Evolutionary conservation across 2,113 vertebrate genomes (phyloP), one percentile per base, ranked within the genome.

Genomic region (Spermophilus dauricus): DNA sequence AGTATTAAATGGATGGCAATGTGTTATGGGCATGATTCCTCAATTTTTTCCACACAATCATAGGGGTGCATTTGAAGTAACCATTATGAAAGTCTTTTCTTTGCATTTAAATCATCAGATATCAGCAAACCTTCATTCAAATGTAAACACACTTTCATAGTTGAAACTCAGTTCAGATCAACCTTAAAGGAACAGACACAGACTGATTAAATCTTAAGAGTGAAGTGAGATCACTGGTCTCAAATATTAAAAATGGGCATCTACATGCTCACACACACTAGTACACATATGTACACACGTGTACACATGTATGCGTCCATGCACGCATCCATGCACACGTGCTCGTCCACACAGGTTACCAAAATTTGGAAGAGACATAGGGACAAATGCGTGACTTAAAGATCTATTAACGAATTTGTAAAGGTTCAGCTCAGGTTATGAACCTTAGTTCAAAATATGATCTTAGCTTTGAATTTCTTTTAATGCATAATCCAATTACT

Each of bases 401-500:
- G 63, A 37, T 12, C 28, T 86, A 14, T 90, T 90, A 73, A 42
- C 26, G 65, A 65, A 84, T 90, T 90, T 84, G 4, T 51, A 53
- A 95, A 72, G 30, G n/a, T 2, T 5, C 28, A 61, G 63, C 17
- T 94, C 39, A 90, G 42, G 53, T 70, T 84, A 72, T 81, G 37
- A n/a, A 70, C 22, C 6, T 1, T 65, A 69, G 13, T 30, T 45
- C 26, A 39, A 69, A 96, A 6, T 72, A 4, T 48, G 32, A 58
- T 76, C 16, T 92, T 87, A 95, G 32, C 39, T 88, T 76, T 37
- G 53, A 70, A 94, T 95, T 95, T 90, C 24, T 34, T 93, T 90
- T 86, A 90, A 37, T 93, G 28, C 16, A 61, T 67, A 61, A 39
- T 83, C 42, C 8, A 56, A 2, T 83, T 90, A 77, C 24, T 81